Evolutionary conservation across 2,113 vertebrate genomes (phyloP), one percentile per base, ranked within the genome.

Genomic region (Neogobius melanostomus): DNA sequence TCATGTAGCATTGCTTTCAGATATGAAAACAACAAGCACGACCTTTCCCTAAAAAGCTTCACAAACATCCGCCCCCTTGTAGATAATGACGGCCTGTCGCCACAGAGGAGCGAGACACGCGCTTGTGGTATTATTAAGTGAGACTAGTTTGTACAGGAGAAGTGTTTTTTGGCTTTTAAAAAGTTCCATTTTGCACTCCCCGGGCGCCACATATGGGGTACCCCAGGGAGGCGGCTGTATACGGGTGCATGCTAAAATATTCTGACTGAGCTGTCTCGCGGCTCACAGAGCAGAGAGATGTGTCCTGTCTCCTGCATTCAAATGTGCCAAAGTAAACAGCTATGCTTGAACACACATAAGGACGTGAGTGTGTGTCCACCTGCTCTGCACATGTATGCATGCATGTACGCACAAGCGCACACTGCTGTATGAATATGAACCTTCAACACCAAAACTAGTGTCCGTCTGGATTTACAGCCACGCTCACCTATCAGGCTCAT

Each of bases 151-250:
- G 87, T 82, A 87, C 84, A 61, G 82, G 82, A 89, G 88, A 89
- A 89, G 82, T 87, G 81, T 89, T 90, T 90, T 43, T 83, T 84
- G 80, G 82, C 84, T 91, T 90, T 92, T 85, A 90, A 86, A 91
- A 92, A 92, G 82, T 91, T 91, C 86, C 75, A 90, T 92, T 90
- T 91, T 90, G 90, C 88, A 83, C 88, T 91, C 89, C 90, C 85
- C 83, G 82, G 88, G 86, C 82, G 56, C 83, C 21, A 17, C 83
- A 88, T 82, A 87, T 77, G 78, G 86, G 83, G 77, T 88, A 85
- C 89, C 84, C 85, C 85, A 84, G 88, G 85, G 90, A 92, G 82
- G 83, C 64, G 61, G 66, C 70, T 77, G 83, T 85, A 73, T 72
- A 78, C 75, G 74, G 77, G 80, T 65, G 62, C 62, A 66, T 64